Evolutionary conservation across 2,888 invertebrate species (phyloP).

Genomic region (Agriopis aurantiaria): DNA sequence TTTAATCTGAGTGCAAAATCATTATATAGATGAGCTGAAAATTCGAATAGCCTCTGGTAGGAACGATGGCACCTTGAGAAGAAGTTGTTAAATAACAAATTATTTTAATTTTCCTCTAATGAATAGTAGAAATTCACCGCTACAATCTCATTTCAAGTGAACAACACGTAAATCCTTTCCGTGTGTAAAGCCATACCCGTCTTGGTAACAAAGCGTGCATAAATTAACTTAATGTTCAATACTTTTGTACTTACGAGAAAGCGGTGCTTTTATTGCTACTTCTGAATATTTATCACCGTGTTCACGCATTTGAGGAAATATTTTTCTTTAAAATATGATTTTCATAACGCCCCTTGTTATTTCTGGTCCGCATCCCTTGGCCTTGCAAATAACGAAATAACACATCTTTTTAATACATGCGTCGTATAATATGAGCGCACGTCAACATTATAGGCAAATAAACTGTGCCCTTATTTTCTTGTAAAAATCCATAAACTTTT

Average conservation of each 20-base stretch:
- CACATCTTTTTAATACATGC: constrained; percentile 34
- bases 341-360: constrained; percentile 49
- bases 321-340: constrained; percentile 55
- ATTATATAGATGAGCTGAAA: no score
- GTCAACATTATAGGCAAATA: constrained; percentile 55
- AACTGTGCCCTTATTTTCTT: constrained; percentile 58
- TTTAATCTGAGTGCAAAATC: no score
- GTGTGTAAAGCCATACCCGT: constrained; percentile 64
- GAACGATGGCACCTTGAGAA: no score
- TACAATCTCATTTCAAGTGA: constrained; percentile 65
- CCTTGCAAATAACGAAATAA: constrained; percentile 31
- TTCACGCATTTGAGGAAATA: constrained; percentile 68
- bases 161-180: constrained; percentile 71
- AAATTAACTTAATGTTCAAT: constrained; percentile 85
- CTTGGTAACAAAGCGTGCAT: constrained; percentile 81
- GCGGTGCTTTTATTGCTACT: constrained; percentile 80
- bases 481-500: constrained; percentile 61
- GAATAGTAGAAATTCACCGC: constrained; percentile 37
- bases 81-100: no score
- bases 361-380: constrained; percentile 24
- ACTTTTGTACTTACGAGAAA: constrained; percentile 82
- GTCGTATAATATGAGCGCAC: constrained; percentile 41
- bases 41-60: no score
- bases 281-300: constrained; percentile 78
- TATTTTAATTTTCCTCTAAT: background rate